These are phyloP conservation scores for Oryzias dopingdopingensis DNA, from an alignment of 2,797 vertebrate genomes.

Conservation along the genomic window DNA sequence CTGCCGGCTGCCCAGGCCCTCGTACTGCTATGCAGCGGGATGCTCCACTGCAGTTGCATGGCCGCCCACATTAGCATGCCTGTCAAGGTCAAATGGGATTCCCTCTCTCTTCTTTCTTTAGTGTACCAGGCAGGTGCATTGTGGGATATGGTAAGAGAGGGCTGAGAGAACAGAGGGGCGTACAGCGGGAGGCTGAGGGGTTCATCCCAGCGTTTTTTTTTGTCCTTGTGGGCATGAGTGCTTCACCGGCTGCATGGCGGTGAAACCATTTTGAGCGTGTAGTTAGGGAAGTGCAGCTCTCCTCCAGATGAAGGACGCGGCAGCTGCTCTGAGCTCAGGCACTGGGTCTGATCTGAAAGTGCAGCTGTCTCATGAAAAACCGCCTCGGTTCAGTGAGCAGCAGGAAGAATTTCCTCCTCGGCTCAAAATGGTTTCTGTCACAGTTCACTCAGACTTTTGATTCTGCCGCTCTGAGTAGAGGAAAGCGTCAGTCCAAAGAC, in stretches of 20 bases:
- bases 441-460: slow-evolving; percentile 11
- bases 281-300: slow-evolving; percentile 24
- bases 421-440: slow-evolving; percentile 53
- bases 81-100: slow-evolving; percentile 82
- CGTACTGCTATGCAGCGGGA: slow-evolving; percentile 73
- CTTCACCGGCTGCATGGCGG: slow-evolving; percentile 48
- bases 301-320: slow-evolving; percentile 14
- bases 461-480: background rate
- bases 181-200: slow-evolving; percentile 46
- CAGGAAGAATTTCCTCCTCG: slow-evolving; percentile 1
- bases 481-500: background rate
- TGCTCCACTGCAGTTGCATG: slow-evolving; percentile 78
- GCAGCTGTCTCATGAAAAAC: background rate
- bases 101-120: slow-evolving; percentile 71
- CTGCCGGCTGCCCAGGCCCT: slow-evolving; percentile 62
- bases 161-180: slow-evolving; percentile 35
- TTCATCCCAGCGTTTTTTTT: slow-evolving; percentile 36
- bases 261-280: slow-evolving; percentile 68
- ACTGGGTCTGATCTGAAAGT: slow-evolving; percentile 13
- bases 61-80: slow-evolving; percentile 78
- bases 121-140: slow-evolving; percentile 71
- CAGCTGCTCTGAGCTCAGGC: slow-evolving; percentile 25
- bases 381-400: slow-evolving; percentile 16
- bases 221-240: slow-evolving; percentile 51
- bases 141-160: slow-evolving; percentile 81